Percentiles rank a stretch among this genome's conserved stretches.
phyloP scores from a whole-genome alignment of 2,113 vertebrate genomes.

The Papio anubis region DNA sequence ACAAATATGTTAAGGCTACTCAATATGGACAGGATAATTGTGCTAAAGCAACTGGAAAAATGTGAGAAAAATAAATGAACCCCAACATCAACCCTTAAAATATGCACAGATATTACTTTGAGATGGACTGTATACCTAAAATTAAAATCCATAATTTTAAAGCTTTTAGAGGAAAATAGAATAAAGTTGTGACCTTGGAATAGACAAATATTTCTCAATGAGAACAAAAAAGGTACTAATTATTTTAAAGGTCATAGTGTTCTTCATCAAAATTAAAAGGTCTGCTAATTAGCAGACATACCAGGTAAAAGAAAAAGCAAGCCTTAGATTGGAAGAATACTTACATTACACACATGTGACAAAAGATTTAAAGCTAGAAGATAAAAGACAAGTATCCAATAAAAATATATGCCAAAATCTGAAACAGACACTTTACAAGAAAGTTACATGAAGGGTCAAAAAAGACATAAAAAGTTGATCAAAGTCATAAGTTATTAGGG shows the following conservation, averaged over 20 bases:
- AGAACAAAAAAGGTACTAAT: neutral
- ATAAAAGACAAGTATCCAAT: neutral
- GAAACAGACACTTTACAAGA: neutral
- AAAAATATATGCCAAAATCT: neutral
- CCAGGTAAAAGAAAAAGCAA: neutral
- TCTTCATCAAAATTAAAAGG: neutral
- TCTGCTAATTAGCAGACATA: neutral
- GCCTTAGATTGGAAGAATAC: neutral
- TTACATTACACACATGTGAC: neutral
- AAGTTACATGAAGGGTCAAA: neutral
- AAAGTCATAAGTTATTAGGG: neutral
- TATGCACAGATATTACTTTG: neutral
- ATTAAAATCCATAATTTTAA: neutral
- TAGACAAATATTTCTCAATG: no score
- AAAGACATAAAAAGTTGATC: neutral
- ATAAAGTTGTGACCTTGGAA: neutral
- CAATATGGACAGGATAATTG: neutral
- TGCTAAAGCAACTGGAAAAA: neutral
- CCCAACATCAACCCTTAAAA: neutral
- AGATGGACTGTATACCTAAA: neutral
- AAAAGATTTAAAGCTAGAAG: neutral
- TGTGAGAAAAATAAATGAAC: neutral
- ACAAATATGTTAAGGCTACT: neutral
- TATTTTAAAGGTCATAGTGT: neutral
- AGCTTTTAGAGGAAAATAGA: neutral